Evolutionary conservation across 2,888 invertebrate genomes (phyloP).

Genomic region (Galeruca laticollis): DNA sequence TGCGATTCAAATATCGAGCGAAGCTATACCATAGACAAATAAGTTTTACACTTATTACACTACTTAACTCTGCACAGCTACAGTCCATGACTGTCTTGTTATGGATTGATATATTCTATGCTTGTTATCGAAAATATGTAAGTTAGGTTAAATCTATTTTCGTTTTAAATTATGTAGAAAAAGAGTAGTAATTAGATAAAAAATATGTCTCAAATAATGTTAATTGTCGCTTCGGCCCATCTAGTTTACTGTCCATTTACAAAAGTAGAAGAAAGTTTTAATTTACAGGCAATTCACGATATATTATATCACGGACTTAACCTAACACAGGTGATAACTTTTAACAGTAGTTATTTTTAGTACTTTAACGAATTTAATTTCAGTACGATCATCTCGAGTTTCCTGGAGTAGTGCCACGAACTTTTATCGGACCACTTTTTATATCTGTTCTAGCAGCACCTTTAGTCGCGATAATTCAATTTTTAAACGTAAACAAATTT

Average conservation of each 20-base stretch:
- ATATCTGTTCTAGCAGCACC: constrained; percentile 85
- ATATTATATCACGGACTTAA: constrained; percentile 89
- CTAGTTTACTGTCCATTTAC: constrained; percentile 93
- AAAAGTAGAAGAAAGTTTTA: constrained; percentile 99
- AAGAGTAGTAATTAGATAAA: constrained; percentile 52
- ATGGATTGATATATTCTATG: no score
- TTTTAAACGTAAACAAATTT: constrained; percentile 83
- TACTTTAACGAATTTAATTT: constrained; percentile 56
- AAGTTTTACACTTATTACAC: no score
- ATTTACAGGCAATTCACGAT: constrained; percentile 98
- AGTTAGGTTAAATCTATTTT: constrained; percentile 60
- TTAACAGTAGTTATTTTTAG: constrained; percentile 19
- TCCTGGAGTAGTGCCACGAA: constrained; percentile 97
- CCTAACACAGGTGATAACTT: constrained; percentile 79
- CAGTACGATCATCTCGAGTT: constrained; percentile 99
- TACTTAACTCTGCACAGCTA: no score
- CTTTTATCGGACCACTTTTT: constrained; percentile 91
- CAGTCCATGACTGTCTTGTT: no score
- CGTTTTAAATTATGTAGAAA: constrained; percentile 56
- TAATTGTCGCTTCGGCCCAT: constrained; percentile 82
- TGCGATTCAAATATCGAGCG: no score
- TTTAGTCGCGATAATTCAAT: constrained; percentile 75
- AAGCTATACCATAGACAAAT: no score
- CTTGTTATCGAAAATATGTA: constrained; percentile 35
- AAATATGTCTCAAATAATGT: constrained; percentile 80